These are phyloP conservation scores for Zaprionus ghesquierei DNA, from an alignment of 1,140 invertebrate genomes.

Conservation along the genomic window DNA sequence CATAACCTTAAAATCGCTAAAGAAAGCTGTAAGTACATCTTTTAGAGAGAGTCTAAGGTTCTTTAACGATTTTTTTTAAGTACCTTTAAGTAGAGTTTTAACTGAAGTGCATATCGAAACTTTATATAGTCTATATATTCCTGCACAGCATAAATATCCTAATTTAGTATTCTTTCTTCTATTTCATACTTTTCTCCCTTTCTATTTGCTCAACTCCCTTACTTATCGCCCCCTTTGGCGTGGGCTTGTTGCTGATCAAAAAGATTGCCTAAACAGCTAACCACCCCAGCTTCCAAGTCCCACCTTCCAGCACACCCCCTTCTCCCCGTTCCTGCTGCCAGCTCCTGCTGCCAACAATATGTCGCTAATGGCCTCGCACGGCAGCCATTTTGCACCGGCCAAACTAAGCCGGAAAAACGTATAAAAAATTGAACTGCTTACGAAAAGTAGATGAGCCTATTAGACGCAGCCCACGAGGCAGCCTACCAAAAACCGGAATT, in stretches of 20 bases:
- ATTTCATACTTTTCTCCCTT: background rate
- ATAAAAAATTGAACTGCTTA: conserved; percentile 79
- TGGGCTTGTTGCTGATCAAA: conserved; percentile 13
- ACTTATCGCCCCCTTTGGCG: background rate
- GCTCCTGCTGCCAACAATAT: conserved; percentile 34
- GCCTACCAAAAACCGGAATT: conserved; percentile 55
- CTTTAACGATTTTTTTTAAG: too few species aligned
- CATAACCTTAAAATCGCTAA: too few species aligned
- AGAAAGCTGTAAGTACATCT: too few species aligned
- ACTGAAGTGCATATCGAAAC: too few species aligned
- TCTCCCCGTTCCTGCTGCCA: background rate
- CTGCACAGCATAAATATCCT: background rate
- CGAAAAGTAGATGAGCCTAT: conserved; percentile 70
- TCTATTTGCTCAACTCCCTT: background rate
- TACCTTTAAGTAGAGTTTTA: too few species aligned
- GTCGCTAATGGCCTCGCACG: conserved; percentile 56
- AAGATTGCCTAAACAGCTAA: conserved; percentile 60
- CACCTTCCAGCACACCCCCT: background rate
- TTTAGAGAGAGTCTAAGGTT: too few species aligned
- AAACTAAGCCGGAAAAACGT: conserved; percentile 57
- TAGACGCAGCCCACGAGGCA: conserved; percentile 53
- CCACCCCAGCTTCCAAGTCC: background rate
- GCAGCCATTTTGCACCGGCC: conserved; percentile 29
- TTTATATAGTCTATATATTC: too few species aligned
- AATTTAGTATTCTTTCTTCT: background rate